phyloP scores from a whole-genome alignment of 2,113 vertebrate genomes.

The Pterocles burchelli region DNA sequence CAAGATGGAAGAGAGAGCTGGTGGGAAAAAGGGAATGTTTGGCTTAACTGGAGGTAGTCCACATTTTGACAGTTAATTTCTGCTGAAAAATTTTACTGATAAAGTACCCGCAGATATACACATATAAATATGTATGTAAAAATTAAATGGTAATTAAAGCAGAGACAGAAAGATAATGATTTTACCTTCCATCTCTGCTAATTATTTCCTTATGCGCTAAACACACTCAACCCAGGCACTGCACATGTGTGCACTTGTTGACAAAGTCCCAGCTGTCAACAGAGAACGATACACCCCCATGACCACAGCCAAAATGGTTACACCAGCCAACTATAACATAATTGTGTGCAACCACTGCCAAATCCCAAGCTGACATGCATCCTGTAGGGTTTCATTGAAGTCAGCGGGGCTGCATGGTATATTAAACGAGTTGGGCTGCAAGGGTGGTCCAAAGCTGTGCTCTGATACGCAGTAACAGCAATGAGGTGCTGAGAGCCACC shows the following conservation, averaged over 20 bases:
- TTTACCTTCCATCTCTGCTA: constrained; percentile 21
- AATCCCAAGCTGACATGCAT: constrained; percentile 26
- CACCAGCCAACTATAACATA: constrained; percentile 50
- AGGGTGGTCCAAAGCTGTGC: constrained; percentile 50
- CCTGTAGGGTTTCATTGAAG: constrained; percentile 17
- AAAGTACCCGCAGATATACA: neutral
- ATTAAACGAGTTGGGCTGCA: neutral
- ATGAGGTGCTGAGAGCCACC: constrained; percentile 10
- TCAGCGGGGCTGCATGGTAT: neutral
- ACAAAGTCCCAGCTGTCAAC: constrained; percentile 36
- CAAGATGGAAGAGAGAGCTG: neutral
- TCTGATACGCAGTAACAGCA: neutral
- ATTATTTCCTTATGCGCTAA: constrained; percentile 40
- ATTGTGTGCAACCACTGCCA: constrained; percentile 4
- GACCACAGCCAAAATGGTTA: neutral
- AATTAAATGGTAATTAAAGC: constrained; percentile 35
- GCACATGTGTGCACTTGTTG: constrained; percentile 43
- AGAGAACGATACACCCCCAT: neutral
- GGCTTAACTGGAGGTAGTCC: neutral
- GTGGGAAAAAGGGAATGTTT: constrained; percentile 3
- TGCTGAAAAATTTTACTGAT: neutral
- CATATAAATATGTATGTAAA: neutral
- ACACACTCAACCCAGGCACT: neutral
- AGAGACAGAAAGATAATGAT: constrained; percentile 1
- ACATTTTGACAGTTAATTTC: constrained; percentile 24